phyloP scores from a whole-genome alignment of 2,888 invertebrate species.

The Minunthozetes semirufus region DNA sequence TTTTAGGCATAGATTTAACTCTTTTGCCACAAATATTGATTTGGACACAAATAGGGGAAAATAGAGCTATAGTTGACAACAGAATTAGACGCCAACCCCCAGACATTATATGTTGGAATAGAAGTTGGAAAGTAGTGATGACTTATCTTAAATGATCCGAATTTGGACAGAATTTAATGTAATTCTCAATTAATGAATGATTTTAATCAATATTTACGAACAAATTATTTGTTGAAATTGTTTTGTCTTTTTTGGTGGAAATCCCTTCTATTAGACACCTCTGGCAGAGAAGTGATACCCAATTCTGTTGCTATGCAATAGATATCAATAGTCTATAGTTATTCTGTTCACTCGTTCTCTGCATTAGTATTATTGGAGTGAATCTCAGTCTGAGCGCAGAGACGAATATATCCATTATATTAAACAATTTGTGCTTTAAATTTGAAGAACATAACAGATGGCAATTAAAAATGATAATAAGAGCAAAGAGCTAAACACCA shows the following conservation, averaged over 20 bases:
- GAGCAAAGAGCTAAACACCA: slow-evolving; percentile 17
- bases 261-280: not conserved
- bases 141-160: no score
- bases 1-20: not conserved
- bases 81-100: no score
- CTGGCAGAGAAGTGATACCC: slow-evolving; percentile 3
- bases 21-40: slow-evolving; percentile 13
- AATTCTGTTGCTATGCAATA: slow-evolving; percentile 23
- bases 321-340: not conserved
- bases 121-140: no score
- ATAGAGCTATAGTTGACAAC: not conserved
- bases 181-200: no score
- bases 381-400: not conserved
- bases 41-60: not conserved
- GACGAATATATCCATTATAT: slow-evolving; percentile 19
- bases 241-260: no score
- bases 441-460: slow-evolving; percentile 1
- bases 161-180: no score
- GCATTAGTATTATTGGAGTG: not conserved
- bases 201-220: no score
- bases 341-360: not conserved
- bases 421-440: slow-evolving; percentile 25
- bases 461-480: slow-evolving; percentile 26
- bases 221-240: no score
- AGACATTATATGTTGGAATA: no score